A percentile compares a stretch with the other conserved stretches of the same genome.
These are phyloP conservation scores for Drosophila ambigua DNA, from an alignment of 1,140 invertebrate genomes.

Conservation along the genomic window DNA sequence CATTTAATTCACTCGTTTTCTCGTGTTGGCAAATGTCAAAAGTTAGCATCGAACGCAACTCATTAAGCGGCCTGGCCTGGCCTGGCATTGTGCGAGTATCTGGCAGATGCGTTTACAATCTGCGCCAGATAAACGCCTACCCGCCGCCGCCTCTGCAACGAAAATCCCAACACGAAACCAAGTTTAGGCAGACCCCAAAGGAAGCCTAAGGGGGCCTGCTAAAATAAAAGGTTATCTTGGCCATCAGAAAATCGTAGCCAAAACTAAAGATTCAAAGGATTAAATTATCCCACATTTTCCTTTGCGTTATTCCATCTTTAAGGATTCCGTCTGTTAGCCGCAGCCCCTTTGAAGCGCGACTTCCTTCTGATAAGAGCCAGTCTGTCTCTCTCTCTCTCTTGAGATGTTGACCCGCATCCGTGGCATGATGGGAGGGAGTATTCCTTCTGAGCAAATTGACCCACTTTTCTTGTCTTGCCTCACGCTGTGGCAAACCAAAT, in stretches of 20 bases:
- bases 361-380: too few species aligned
- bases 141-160: too few species aligned
- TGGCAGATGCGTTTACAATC: slow-evolving; percentile 38
- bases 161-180: slow-evolving; percentile 19
- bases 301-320: background rate
- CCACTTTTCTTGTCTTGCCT: slow-evolving; percentile 14
- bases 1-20: slow-evolving; percentile 68
- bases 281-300: too few species aligned
- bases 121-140: slow-evolving; percentile 31
- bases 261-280: too few species aligned
- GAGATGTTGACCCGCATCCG: too few species aligned
- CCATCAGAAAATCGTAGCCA: too few species aligned
- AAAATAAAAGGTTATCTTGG: background rate
- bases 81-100: slow-evolving; percentile 2
- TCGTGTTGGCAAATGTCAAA: slow-evolving; percentile 63
- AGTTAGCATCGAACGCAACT: slow-evolving; percentile 66
- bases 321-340: background rate
- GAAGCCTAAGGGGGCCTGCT: too few species aligned
- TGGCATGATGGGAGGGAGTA: background rate
- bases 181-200: background rate
- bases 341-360: too few species aligned
- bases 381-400: background rate
- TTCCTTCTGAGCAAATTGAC: slow-evolving; percentile 22
- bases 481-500: slow-evolving; percentile 6
- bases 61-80: slow-evolving; percentile 52